Conservation (phyloP, 2,113 vertebrate genomes). For the Callospermophilus lateralis region DNA sequence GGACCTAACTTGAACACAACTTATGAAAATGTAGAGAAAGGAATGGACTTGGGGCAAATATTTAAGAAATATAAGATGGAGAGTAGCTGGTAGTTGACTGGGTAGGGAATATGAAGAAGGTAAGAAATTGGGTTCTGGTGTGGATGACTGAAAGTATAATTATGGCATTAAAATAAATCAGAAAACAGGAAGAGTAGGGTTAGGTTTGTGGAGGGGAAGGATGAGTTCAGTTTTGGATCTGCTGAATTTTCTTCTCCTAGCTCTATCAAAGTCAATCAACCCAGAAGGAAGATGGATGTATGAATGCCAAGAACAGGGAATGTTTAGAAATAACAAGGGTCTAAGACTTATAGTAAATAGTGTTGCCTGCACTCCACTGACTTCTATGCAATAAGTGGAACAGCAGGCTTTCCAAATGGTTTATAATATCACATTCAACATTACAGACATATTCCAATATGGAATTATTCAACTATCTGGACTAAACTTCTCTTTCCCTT, state of each 20-base stretch:
- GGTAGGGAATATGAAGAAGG: background rate
- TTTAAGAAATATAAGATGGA: background rate
- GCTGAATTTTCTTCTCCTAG: background rate
- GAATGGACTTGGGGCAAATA: background rate
- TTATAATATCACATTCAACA: background rate
- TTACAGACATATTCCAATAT: background rate
- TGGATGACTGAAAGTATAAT: background rate
- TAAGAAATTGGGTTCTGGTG: background rate
- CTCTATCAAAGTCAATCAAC: background rate
- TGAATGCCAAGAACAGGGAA: background rate
- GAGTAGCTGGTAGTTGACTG: background rate
- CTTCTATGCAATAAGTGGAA: background rate
- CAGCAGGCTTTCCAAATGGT: background rate
- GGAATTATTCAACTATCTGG: background rate
- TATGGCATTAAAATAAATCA: background rate
- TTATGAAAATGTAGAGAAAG: background rate
- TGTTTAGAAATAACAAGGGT: background rate
- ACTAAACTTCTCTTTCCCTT: background rate
- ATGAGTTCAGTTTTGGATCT: background rate
- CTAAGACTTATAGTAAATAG: background rate
- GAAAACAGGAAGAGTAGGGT: background rate
- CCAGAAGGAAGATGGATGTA: background rate
- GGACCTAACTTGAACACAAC: background rate
- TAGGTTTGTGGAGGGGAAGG: background rate
- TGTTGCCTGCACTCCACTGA: background rate